phyloP scores from a whole-genome alignment of 2,113 vertebrate species.

The Psilopogon haemacephalus region DNA sequence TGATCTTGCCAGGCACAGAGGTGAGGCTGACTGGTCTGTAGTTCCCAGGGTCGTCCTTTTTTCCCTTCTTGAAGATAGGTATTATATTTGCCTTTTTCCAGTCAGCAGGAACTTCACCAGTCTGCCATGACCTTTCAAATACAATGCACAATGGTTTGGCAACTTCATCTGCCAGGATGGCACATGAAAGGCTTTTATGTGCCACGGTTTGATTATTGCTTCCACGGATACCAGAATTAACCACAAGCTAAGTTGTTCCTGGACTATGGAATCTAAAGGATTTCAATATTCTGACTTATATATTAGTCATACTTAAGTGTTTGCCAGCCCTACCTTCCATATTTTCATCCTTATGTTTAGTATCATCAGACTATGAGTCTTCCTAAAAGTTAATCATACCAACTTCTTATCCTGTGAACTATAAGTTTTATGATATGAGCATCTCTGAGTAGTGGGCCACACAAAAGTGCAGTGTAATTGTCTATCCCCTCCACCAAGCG shows the following conservation, averaged over 20 bases:
- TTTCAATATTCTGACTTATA: background rate
- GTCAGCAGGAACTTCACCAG: too few species aligned
- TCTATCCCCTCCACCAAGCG: background rate
- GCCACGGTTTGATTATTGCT: background rate
- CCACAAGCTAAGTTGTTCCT: background rate
- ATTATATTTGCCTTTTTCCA: too few species aligned
- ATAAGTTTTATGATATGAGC: background rate
- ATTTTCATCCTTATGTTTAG: background rate
- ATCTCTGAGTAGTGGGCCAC: background rate
- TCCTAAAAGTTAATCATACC: background rate
- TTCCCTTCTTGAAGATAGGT: too few species aligned
- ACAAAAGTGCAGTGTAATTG: background rate
- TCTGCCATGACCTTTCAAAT: too few species aligned
- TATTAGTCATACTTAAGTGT: background rate
- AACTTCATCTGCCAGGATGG: too few species aligned
- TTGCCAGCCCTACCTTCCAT: background rate
- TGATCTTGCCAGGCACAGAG: too few species aligned
- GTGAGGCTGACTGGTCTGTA: too few species aligned
- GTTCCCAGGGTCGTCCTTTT: too few species aligned
- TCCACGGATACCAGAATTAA: background rate
- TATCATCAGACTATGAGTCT: background rate
- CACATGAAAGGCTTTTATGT: background rate
- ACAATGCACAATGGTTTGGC: too few species aligned
- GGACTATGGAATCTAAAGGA: background rate
- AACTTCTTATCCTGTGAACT: background rate